phyloP scores from a whole-genome alignment of 1,140 invertebrate species.

The Diachasmimorpha longicaudata region DNA sequence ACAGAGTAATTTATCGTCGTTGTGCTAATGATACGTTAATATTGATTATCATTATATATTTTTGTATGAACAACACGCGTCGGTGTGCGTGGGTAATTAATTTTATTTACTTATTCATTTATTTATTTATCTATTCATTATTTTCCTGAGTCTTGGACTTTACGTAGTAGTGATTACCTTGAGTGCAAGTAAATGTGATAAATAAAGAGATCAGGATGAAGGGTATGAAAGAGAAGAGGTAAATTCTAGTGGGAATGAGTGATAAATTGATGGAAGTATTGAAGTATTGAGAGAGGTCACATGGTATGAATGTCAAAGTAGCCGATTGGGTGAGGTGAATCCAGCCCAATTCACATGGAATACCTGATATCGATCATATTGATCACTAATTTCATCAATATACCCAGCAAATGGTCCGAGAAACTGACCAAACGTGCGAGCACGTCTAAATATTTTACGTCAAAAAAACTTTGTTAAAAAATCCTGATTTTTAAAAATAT shows the following conservation, averaged over 20 bases:
- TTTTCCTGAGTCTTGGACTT: neutral
- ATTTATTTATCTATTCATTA: neutral
- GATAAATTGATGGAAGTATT: neutral
- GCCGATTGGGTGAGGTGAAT: too few relatives aligned
- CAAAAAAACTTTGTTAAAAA: too few relatives aligned
- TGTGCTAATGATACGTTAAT: slow-evolving; percentile 31
- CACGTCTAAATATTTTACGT: too few relatives aligned
- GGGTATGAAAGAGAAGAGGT: neutral
- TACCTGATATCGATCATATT: neutral
- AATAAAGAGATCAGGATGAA: neutral
- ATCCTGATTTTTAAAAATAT: too few relatives aligned
- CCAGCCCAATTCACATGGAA: too few relatives aligned
- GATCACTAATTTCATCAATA: neutral
- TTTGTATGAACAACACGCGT: slow-evolving; percentile 10
- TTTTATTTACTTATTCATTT: slow-evolving; percentile 1
- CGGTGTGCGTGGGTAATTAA: slow-evolving; percentile 13
- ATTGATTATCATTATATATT: slow-evolving; percentile 21
- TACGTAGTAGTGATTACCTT: slow-evolving; percentile 9
- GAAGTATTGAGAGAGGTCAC: neutral
- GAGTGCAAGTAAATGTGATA: neutral
- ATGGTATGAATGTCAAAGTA: neutral
- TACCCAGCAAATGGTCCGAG: neutral
- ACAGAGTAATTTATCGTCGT: slow-evolving; percentile 34
- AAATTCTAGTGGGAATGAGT: neutral
- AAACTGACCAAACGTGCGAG: too few relatives aligned